A percentile compares a stretch with the other conserved stretches of the same genome.
Conservation (phyloP, 2,113 vertebrate genomes). For the Spermophilus dauricus region DNA sequence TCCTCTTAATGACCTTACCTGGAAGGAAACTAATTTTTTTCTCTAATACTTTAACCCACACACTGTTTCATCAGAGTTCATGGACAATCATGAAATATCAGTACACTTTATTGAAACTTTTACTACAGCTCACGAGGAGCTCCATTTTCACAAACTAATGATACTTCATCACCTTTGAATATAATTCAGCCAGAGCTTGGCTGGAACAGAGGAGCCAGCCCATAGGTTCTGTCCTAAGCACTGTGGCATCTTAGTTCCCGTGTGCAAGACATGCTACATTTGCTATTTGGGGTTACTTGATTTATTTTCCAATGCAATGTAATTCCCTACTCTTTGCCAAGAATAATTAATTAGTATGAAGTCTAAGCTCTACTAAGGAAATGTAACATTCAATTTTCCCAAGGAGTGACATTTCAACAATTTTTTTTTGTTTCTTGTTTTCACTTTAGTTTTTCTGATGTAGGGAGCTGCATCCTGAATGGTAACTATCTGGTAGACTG, state of each 20-base stretch:
- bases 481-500: background rate
- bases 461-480: background rate
- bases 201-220: background rate
- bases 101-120: slow-evolving; percentile 87
- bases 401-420: slow-evolving; percentile 79
- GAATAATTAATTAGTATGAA: slow-evolving; percentile 86
- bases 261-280: slow-evolving; percentile 65
- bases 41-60: slow-evolving; percentile 90
- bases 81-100: slow-evolving; percentile 90
- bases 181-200: background rate
- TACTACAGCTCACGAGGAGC: slow-evolving; percentile 88
- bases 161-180: too few relatives aligned
- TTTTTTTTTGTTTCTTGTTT: slow-evolving; percentile 71
- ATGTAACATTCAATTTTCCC: slow-evolving; percentile 84
- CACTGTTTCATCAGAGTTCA: slow-evolving; percentile 90
- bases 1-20: slow-evolving; percentile 91
- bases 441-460: background rate
- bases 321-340: slow-evolving; percentile 82
- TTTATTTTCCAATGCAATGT: slow-evolving; percentile 83
- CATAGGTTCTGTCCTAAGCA: slow-evolving; percentile 31
- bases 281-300: slow-evolving; percentile 83
- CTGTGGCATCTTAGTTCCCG: slow-evolving; percentile 77
- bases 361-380: slow-evolving; percentile 85
- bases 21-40: slow-evolving; percentile 92
- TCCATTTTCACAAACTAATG: slow-evolving; percentile 85